Conservation (phyloP, 2,888 invertebrate species). For the Tinea trinotella region DNA sequence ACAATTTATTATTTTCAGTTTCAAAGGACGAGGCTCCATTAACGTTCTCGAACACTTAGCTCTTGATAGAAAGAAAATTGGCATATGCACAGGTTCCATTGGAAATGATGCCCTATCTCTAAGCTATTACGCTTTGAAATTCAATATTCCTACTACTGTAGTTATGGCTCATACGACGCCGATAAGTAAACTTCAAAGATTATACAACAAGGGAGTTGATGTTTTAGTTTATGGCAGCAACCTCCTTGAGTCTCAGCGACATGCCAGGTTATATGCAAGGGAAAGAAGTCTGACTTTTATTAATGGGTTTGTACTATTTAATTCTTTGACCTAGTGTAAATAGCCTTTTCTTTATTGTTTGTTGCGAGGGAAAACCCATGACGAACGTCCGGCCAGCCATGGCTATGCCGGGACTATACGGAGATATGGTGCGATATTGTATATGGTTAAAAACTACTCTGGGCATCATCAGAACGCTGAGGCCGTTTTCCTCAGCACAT, state of each 20-base stretch:
- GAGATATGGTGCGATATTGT: no score
- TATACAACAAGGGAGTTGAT: slow-evolving; percentile 75
- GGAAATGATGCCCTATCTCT: slow-evolving; percentile 81
- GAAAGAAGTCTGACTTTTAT: slow-evolving; percentile 76
- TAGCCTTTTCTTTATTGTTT: no score
- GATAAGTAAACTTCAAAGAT: slow-evolving; percentile 77
- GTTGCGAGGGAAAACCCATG: no score
- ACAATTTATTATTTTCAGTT: slow-evolving; percentile 50
- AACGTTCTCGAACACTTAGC: no score
- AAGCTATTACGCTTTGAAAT: slow-evolving; percentile 74
- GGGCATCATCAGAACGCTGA: no score
- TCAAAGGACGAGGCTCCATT: slow-evolving; percentile 80
- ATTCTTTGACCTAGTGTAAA: no score
- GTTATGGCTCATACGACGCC: slow-evolving; percentile 79
- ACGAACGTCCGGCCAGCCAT: no score
- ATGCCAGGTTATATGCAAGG: slow-evolving; percentile 72
- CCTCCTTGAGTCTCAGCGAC: slow-evolving; percentile 72
- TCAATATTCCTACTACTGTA: slow-evolving; percentile 75
- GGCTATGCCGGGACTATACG: no score
- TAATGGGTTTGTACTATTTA: no score
- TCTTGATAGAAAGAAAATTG: slow-evolving; percentile 71
- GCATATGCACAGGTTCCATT: slow-evolving; percentile 78
- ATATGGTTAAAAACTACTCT: no score
- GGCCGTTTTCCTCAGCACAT: no score
- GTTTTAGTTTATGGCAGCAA: slow-evolving; percentile 76